phyloP scores from a whole-genome alignment of 37 sponge, comb jelly and placozoan genomes.

The Cladorhizidae sp. region DNA sequence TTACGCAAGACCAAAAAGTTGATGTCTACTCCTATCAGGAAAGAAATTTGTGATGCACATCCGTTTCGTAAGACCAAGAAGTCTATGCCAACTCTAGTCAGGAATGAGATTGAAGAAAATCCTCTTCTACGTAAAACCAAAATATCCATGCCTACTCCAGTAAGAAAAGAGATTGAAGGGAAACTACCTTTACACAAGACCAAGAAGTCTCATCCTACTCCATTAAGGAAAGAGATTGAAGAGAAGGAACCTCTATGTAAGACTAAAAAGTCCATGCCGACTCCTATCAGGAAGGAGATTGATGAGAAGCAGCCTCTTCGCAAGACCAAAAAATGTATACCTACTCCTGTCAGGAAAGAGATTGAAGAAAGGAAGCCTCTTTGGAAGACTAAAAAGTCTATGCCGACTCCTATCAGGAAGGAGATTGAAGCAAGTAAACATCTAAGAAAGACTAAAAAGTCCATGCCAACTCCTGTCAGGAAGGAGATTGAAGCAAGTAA shows the following conservation, averaged over 20 bases:
- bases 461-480: slow-evolving; percentile 66
- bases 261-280: slow-evolving; percentile 49
- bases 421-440: slow-evolving; percentile 36
- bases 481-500: slow-evolving; percentile 42
- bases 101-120: slow-evolving; percentile 46
- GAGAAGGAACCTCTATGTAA: slow-evolving; percentile 19
- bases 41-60: slow-evolving; percentile 37
- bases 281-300: slow-evolving; percentile 68
- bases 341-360: slow-evolving; percentile 58
- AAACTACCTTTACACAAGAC: slow-evolving; percentile 35
- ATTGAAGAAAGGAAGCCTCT: slow-evolving; percentile 30
- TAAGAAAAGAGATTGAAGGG: slow-evolving; percentile 51
- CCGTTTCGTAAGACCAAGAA: slow-evolving; percentile 18
- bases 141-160: slow-evolving; percentile 40
- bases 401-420: slow-evolving; percentile 46
- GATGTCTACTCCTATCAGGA: slow-evolving; percentile 62
- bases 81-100: slow-evolving; percentile 44
- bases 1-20: slow-evolving; percentile 40
- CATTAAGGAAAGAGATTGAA: slow-evolving; percentile 49
- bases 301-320: slow-evolving; percentile 13
- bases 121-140: slow-evolving; percentile 15
- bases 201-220: slow-evolving; percentile 56
- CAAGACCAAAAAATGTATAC: slow-evolving; percentile 28
- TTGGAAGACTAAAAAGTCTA: slow-evolving; percentile 5
- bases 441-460: slow-evolving; percentile 40